These are phyloP conservation scores for Okamejei kenojei DNA, from an alignment of 2,797 vertebrate genomes.

Conservation along the genomic window DNA sequence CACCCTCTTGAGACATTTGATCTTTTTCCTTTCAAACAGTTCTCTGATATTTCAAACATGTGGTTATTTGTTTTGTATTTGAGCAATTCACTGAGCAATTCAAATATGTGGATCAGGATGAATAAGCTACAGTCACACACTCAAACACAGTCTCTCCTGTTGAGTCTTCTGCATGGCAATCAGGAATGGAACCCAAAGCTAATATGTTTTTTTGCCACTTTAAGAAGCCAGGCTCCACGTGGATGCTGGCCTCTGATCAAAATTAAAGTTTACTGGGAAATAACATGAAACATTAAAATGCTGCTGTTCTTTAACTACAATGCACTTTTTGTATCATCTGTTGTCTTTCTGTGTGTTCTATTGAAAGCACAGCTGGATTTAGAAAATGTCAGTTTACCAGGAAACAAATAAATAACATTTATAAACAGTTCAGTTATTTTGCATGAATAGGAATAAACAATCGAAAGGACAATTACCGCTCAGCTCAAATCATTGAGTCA, in stretches of 20 bases:
- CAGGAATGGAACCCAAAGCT: neutral
- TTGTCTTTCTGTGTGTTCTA: neutral
- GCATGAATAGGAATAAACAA: neutral
- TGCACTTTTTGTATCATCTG: neutral
- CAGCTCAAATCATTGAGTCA: slow-evolving; percentile 9
- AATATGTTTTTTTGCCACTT: neutral
- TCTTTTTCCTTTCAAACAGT: neutral
- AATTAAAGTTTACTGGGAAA: neutral
- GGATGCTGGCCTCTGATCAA: neutral
- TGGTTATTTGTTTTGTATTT: neutral
- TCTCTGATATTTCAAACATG: neutral
- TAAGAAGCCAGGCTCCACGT: neutral
- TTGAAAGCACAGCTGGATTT: neutral
- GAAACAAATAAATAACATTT: neutral
- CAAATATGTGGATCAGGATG: neutral
- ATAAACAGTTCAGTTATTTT: neutral
- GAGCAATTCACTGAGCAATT: neutral
- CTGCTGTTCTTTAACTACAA: neutral
- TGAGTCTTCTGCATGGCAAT: neutral
- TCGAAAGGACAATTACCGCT: neutral
- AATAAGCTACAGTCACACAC: neutral
- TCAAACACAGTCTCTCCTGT: neutral
- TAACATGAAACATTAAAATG: neutral
- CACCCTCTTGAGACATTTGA: neutral
- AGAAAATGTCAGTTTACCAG: neutral